Conservation (phyloP, 1,140 invertebrate species). For the Ptiloglossa arizonensis region DNA sequence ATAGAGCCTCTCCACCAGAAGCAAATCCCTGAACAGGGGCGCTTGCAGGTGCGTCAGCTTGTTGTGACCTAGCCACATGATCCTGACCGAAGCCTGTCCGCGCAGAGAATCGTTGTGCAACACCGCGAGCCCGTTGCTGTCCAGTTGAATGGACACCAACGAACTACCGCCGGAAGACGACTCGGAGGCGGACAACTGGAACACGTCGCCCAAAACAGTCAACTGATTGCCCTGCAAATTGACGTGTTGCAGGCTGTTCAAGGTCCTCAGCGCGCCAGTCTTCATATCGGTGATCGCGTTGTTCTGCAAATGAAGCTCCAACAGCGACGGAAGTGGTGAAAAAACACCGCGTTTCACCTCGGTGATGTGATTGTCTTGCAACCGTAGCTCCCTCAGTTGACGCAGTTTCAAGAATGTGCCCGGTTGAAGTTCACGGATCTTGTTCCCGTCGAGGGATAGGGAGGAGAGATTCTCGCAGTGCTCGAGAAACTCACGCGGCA, state of each 20-base stretch:
- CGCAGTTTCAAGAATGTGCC: conserved; percentile 89
- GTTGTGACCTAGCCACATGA: conserved; percentile 94
- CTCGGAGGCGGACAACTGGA: conserved; percentile 82
- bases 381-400: conserved; percentile 90
- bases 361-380: conserved; percentile 92
- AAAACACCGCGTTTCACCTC: conserved; percentile 90
- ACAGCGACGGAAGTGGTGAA: conserved; percentile 88
- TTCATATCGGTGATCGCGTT: conserved; percentile 92
- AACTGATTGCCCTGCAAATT: conserved; percentile 93
- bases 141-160: conserved; percentile 91
- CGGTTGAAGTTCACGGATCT: conserved; percentile 89
- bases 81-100: conserved; percentile 90
- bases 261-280: conserved; percentile 90
- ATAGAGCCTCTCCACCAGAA: conserved; percentile 89
- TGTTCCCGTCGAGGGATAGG: conserved; percentile 95
- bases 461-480: conserved; percentile 89
- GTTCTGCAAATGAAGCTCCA: conserved; percentile 94
- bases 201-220: conserved; percentile 89
- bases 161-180: conserved; percentile 80
- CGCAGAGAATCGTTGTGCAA: conserved; percentile 89
- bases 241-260: conserved; percentile 92
- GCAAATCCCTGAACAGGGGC: conserved; percentile 88
- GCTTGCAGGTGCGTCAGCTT: conserved; percentile 88
- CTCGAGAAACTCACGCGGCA: conserved; percentile 89
- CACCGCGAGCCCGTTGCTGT: conserved; percentile 88